phyloP scores from a whole-genome alignment of 1,140 invertebrate species.

The Drosophila sucinea region DNA sequence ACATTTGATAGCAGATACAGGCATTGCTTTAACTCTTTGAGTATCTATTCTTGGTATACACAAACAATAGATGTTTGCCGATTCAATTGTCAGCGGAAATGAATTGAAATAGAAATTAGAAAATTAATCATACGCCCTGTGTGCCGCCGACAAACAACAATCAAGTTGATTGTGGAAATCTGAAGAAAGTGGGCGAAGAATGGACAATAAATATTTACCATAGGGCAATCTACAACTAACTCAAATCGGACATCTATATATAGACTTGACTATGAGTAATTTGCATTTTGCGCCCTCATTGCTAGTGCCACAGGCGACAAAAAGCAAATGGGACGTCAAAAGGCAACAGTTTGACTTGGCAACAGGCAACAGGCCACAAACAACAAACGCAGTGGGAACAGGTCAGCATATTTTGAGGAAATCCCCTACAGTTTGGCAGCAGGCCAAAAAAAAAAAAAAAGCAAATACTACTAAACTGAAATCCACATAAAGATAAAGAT shows the following conservation, averaged over 20 bases:
- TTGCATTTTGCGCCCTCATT: conserved; percentile 31
- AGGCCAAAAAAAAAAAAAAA: conserved; percentile 21
- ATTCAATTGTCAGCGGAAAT: conserved; percentile 55
- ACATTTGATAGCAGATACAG: conserved; percentile 10
- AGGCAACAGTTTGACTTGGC: conserved; percentile 4
- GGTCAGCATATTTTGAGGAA: conserved; percentile 40
- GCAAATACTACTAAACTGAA: conserved; percentile 27
- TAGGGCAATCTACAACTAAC: conserved; percentile 24
- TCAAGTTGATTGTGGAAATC: conserved; percentile 32
- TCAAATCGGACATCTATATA: conserved; percentile 36
- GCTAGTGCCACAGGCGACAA: neutral
- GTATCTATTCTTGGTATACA: conserved; percentile 32
- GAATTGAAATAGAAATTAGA: conserved; percentile 34
- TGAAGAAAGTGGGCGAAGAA: conserved; percentile 42
- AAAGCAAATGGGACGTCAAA: neutral
- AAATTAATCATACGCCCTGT: conserved; percentile 73
- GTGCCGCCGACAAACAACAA: conserved; percentile 23
- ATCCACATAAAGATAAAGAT: conserved; percentile 20
- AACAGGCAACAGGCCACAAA: conserved; percentile 7
- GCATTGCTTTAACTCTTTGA: conserved; percentile 17
- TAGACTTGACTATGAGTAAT: conserved; percentile 36
- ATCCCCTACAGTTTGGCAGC: conserved; percentile 48
- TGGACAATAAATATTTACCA: conserved; percentile 16
- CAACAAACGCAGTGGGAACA: conserved; percentile 29
- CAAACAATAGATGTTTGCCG: conserved; percentile 33